A percentile compares a stretch with the other conserved stretches of the same genome.
Conservation (phyloP, 2,888 invertebrate species). For the Saturnia japonica region DNA sequence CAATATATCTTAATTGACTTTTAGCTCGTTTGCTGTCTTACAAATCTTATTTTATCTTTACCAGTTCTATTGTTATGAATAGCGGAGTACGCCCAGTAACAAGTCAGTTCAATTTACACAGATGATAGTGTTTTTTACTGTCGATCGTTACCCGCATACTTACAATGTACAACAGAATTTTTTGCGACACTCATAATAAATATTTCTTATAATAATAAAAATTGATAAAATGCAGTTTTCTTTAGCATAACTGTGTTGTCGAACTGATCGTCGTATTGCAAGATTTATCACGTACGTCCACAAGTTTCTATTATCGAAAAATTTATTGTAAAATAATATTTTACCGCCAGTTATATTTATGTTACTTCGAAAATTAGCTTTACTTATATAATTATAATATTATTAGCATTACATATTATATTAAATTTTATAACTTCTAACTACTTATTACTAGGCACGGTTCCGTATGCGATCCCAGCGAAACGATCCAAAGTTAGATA, state of each 20-base stretch:
- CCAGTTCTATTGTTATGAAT: conserved; percentile 12
- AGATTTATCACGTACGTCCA: background rate
- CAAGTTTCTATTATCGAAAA: background rate
- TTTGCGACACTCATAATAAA: background rate
- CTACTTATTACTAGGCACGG: background rate
- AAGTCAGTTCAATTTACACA: conserved; percentile 24
- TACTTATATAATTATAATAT: background rate
- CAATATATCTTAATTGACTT: background rate
- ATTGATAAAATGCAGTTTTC: background rate
- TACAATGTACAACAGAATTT: conserved; percentile 31
- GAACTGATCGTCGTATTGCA: background rate
- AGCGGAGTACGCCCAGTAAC: conserved; percentile 21
- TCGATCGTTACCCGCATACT: conserved; percentile 28
- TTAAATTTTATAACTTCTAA: background rate
- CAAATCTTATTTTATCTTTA: conserved; percentile 4
- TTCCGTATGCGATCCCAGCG: background rate
- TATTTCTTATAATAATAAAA: conserved; percentile 4
- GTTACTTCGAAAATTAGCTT: background rate
- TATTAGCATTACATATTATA: background rate
- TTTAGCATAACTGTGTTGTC: background rate
- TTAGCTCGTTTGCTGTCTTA: conserved; percentile 4
- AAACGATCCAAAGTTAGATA: background rate
- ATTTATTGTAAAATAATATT: background rate
- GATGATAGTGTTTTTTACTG: conserved; percentile 28
- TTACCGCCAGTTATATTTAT: background rate